Evolutionary conservation across 2,797 vertebrate genomes (phyloP).

Genomic region (Myotis daubentonii): DNA sequence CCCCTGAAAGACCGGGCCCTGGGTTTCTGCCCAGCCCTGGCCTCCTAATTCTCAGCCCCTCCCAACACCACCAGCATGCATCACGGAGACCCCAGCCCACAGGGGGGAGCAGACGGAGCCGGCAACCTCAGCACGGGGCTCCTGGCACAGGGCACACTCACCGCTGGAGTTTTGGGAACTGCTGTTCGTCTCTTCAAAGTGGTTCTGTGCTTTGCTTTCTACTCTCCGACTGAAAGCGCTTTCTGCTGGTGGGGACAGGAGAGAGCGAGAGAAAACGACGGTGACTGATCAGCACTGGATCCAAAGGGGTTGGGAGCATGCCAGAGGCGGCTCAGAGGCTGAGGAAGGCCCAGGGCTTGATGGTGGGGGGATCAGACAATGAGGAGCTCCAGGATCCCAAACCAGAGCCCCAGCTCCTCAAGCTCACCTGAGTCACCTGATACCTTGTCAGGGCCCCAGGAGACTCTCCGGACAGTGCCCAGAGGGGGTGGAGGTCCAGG

Average conservation of each 20-base stretch:
- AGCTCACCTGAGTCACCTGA: background rate
- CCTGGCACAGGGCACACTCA: constrained; percentile 84
- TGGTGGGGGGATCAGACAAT: background rate
- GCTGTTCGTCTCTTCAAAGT: constrained; percentile 96
- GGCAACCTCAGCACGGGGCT: fast-evolving
- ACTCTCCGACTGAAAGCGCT: constrained; percentile 93
- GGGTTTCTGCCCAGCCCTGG: background rate
- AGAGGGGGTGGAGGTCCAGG: background rate
- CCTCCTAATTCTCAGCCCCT: background rate
- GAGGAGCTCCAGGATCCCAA: background rate
- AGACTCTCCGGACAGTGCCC: background rate
- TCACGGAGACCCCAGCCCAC: background rate
- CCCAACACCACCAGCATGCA: background rate
- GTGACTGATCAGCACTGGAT: constrained; percentile 61
- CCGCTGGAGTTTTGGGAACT: constrained; percentile 97
- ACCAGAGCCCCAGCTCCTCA: background rate
- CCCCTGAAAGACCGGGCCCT: background rate
- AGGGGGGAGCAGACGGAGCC: fast-evolving
- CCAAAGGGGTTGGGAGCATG: background rate
- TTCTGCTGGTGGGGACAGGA: constrained; percentile 86
- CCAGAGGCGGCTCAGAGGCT: background rate
- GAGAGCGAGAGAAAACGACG: background rate
- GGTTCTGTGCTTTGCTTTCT: constrained; percentile 94
- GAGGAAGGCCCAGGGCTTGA: background rate
- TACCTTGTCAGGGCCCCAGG: background rate